A percentile compares a stretch with the other conserved stretches of the same genome.
phyloP scores from a whole-genome alignment of 2,797 vertebrate species.

The Acrossocheilus fasciatus region DNA sequence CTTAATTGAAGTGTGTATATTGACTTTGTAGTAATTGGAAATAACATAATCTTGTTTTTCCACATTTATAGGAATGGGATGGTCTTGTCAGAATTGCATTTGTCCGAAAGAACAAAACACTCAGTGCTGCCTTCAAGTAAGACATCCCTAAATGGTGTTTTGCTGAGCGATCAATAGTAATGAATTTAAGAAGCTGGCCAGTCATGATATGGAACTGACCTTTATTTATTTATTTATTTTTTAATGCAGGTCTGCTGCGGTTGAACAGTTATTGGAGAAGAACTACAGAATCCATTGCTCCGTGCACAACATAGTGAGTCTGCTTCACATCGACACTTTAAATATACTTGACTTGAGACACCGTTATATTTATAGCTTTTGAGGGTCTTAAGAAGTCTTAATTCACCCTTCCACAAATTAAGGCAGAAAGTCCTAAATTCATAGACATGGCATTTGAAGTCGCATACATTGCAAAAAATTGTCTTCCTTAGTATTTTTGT shows the following conservation, averaged over 20 bases:
- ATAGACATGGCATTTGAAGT: background rate
- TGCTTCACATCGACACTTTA: background rate
- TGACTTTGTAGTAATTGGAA: background rate
- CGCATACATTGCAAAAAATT: background rate
- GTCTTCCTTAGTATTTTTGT: background rate
- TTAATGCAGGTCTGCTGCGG: constrained; percentile 84
- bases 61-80: constrained; percentile 90
- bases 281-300: constrained; percentile 98
- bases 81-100: constrained; percentile 96
- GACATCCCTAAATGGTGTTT: constrained; percentile 62
- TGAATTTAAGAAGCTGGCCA: background rate
- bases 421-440: background rate
- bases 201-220: background rate
- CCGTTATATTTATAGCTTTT: background rate
- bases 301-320: constrained; percentile 87
- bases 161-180: background rate
- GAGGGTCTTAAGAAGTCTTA: background rate
- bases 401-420: background rate
- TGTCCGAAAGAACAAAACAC: constrained; percentile 98
- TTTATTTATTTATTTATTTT: background rate
- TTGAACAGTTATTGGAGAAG: constrained; percentile 94
- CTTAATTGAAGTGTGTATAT: background rate
- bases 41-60: background rate
- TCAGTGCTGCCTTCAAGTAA: constrained; percentile 95
- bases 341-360: background rate